Evolutionary conservation across 2,113 vertebrate genomes (phyloP), one percentile per base, ranked within the genome.

Genomic region (Lampris megalopsis): DNA sequence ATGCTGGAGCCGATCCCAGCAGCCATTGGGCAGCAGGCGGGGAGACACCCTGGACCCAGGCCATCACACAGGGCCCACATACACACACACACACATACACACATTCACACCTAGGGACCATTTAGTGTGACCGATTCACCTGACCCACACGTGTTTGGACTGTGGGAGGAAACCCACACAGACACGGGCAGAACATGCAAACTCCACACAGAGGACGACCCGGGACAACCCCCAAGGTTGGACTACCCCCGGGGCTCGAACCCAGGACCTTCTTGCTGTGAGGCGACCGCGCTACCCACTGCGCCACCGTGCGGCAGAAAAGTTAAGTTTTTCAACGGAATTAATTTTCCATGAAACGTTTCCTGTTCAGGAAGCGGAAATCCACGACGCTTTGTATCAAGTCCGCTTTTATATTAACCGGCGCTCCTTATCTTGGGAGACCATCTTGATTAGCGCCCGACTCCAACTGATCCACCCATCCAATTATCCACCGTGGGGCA

Each of bases 401-500:
- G 24, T 24, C 24, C 24, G 24, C 24, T 5, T 68, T 49, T 0
- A 63, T 8, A 54, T 65, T 5, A 45, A 3, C 57, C 11, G 24
- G 48, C 52, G n/a, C 43, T 62, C 54, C 60, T 71, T 35, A 63
- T 68, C 61, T 67, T 41, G 24, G 63, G 35, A 63, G 41, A 70
- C 69, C 3, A 36, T 61, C 80, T 52, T 49, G 61, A 82, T 82
- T 62, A 65, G 57, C 4, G 0, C 41, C 73, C 62, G 56, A 9
- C 41, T 68, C 57, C 47, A 79, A 77, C 61, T 61, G 58, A 81
- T 63, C 76, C 63, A 73, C 13, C 38, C 68, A 24, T 70, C 61
- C 42, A 54, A 84, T 80, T 71, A 57, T 49, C 11, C 77, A 41
- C n/a, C 6, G 53, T 58, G 9, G 47, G n/a, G 48, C 36, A 68